Evolutionary conservation across 2,888 invertebrate species (phyloP).

Genomic region (Podabrus alpinus): DNA sequence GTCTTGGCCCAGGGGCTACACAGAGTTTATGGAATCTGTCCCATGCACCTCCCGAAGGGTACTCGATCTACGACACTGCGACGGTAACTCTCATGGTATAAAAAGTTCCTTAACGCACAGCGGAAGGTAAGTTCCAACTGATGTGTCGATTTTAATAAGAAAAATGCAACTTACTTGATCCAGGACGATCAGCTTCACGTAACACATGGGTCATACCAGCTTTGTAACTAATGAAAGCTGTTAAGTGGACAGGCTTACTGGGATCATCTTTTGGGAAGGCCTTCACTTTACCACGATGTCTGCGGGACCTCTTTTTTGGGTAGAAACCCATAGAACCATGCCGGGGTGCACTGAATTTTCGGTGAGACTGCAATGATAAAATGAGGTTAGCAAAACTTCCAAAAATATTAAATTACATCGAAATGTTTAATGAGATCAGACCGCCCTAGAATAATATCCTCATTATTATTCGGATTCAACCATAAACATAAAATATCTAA

Average conservation of each 20-base stretch:
- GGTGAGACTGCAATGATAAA: constrained; percentile 82
- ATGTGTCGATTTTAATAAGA: constrained; percentile 42
- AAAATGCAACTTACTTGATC: constrained; percentile 84
- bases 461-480: constrained; percentile 69
- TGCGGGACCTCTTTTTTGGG: constrained; percentile 95
- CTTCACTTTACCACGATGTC: constrained; percentile 99
- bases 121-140: constrained; percentile 55
- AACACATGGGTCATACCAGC: constrained; percentile 99
- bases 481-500: constrained; percentile 65
- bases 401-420: not conserved
- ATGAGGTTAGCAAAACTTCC: not conserved
- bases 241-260: constrained; percentile 94
- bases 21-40: constrained; percentile 77
- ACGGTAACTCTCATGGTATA: constrained; percentile 44
- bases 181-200: constrained; percentile 97
- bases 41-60: constrained; percentile 64
- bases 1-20: constrained; percentile 72
- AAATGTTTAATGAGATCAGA: constrained; percentile 60
- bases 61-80: constrained; percentile 68
- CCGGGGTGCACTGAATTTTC: constrained; percentile 99
- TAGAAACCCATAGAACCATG: constrained; percentile 99
- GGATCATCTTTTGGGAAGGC: constrained; percentile 98
- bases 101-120: constrained; percentile 46
- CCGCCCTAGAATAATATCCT: constrained; percentile 76
- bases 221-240: constrained; percentile 97